Base-by-base conservation (phyloP, 2,797 vertebrate genomes). In the Glossophaga mutica region DNA sequence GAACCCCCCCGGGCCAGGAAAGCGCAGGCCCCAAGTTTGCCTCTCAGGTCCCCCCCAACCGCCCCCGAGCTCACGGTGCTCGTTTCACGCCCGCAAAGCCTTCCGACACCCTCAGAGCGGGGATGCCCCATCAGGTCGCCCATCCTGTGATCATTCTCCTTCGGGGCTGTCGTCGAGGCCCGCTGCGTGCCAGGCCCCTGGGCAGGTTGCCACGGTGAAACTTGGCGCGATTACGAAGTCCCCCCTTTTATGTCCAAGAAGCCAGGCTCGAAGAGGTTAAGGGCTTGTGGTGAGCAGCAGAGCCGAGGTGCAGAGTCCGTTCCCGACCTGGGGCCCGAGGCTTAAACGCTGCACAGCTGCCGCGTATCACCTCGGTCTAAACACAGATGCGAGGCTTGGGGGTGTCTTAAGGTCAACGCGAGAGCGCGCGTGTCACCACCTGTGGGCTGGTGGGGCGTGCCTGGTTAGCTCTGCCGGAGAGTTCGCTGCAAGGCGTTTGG, bases 341-440 rank as follows among this genome's bases (percentile, higher is more conserved):
- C 1, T 19, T 48, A 8, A 3, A 9, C 18, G 0, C 0, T 0
- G 0, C 46, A 11, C 34, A 3, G 32, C 74, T 18, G 2, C 52
- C 44, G 37, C 8, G 0, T 8, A 0, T 16, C 1, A 5, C 44
- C 8, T 2, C 3, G 0, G 12, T 21, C 34, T 0, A 42, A 19
- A 19, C 1, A 6, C 15, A 18, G 11, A 9, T 11, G 22, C 7
- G 9, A 22, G 34, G 67, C 93, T 44, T 2, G 10, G 7, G 11
- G 5, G 59, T 3, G 0, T 26, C 24, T 68, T 32, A 29, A 37
- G 87, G 73, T 57, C 22, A n/a, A 44, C 39, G 21, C n/a, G n/a
- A 22, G 55, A 46, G 26, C 16, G 12, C 21, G 1, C 0, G 0
- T 9, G 4, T 21, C 83, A 14, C 24, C 50, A n/a, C 34, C 46